Evolutionary conservation across 2,113 vertebrate genomes (phyloP).

Genomic region (Herpetotheres cachinnans): DNA sequence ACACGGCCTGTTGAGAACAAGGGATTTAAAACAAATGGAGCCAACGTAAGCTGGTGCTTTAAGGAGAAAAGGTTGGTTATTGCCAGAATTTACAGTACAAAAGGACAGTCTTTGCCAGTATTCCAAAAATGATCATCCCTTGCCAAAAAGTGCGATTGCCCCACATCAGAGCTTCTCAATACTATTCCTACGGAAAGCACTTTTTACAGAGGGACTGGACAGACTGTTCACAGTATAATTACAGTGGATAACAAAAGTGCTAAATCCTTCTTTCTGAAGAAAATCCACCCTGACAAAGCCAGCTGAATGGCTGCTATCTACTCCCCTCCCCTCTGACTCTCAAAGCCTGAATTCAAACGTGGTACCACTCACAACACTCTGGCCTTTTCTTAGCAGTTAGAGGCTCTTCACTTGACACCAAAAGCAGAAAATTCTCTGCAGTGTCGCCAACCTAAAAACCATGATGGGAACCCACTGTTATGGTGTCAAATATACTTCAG

Average conservation of each 20-base stretch:
- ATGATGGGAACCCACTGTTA: neutral
- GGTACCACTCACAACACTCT: neutral
- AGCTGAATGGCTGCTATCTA: neutral
- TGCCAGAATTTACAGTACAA: constrained; percentile 23
- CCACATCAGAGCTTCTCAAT: neutral
- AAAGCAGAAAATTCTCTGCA: neutral
- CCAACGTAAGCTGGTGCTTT: constrained; percentile 2
- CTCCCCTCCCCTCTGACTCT: neutral
- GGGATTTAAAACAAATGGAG: constrained; percentile 4
- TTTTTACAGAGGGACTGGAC: neutral
- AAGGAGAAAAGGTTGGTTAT: neutral
- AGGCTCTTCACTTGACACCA: neutral
- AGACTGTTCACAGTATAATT: neutral
- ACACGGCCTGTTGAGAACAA: neutral
- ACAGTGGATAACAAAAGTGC: neutral
- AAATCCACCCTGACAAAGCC: neutral
- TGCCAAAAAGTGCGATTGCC: neutral
- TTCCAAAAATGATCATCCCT: neutral
- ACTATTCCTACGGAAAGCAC: neutral
- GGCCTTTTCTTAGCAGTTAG: neutral
- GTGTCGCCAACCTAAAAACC: neutral
- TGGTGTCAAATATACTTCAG: neutral
- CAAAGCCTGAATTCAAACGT: neutral
- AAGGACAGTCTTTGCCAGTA: neutral
- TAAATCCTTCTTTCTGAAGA: neutral